These are phyloP conservation scores for Yponomeuta plumbellus DNA, from an alignment of 2,888 invertebrate genomes.

Conservation along the genomic window DNA sequence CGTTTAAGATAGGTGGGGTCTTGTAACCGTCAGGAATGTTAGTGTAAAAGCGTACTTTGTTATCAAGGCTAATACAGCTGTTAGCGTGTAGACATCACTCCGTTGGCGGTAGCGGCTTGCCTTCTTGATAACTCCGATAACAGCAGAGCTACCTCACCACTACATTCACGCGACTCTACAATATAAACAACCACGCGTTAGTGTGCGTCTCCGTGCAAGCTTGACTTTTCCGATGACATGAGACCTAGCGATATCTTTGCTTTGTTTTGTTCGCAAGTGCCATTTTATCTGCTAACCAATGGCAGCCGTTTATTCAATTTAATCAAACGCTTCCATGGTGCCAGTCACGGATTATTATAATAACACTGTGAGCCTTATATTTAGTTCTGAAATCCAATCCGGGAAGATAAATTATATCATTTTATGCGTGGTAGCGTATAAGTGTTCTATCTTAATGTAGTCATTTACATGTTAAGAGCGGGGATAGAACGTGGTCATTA, in stretches of 20 bases:
- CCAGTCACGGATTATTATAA: background rate
- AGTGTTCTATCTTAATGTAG: too few relatives aligned
- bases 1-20: background rate
- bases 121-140: conserved; percentile 30
- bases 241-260: conserved; percentile 42
- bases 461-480: too few relatives aligned
- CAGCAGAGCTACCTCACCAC: background rate
- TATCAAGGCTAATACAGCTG: conserved; percentile 55
- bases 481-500: too few relatives aligned
- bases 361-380: background rate
- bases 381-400: background rate
- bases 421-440: too few relatives aligned
- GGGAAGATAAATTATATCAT: background rate
- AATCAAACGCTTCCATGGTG: background rate
- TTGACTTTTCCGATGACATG: conserved; percentile 33
- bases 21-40: background rate
- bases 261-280: conserved; percentile 58
- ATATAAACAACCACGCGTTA: background rate
- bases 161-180: background rate
- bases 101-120: conserved; percentile 48
- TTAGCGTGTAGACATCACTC: conserved; percentile 45
- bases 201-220: background rate
- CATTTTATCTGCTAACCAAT: conserved; percentile 46
- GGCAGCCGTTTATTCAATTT: conserved; percentile 26
- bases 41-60: conserved; percentile 39